These are phyloP conservation scores for Tipula lateralis DNA, from an alignment of 2,888 invertebrate species.

Conservation along the genomic window DNA sequence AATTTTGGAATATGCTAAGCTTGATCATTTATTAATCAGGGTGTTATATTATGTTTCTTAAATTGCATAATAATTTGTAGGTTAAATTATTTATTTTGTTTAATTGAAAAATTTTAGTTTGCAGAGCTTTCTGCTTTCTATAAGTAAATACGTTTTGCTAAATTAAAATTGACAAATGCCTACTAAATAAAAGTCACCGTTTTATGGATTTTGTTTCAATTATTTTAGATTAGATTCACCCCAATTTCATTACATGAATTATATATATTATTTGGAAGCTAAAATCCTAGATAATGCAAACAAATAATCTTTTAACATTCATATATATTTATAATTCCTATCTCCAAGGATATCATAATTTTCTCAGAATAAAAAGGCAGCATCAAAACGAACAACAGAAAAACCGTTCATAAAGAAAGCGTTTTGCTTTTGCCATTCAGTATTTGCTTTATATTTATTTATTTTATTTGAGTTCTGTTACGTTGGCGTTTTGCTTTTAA, in stretches of 20 bases:
- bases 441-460: background rate
- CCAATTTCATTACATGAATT: background rate
- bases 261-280: background rate
- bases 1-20: no score
- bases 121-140: background rate
- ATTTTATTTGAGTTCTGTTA: background rate
- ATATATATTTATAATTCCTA: background rate
- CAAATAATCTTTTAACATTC: background rate
- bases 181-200: background rate
- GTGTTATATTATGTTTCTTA: no score
- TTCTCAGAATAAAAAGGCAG: background rate
- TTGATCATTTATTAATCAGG: no score
- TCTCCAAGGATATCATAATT: background rate
- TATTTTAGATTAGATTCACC: background rate
- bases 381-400: background rate
- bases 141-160: background rate
- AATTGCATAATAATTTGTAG: no score
- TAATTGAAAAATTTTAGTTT: background rate
- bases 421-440: background rate
- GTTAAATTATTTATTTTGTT: no score
- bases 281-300: background rate
- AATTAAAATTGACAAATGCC: no score
- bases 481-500: background rate
- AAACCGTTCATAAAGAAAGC: background rate
- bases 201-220: background rate